Conservation (phyloP, 2,113 vertebrate species). For the Calyptomena viridis region DNA sequence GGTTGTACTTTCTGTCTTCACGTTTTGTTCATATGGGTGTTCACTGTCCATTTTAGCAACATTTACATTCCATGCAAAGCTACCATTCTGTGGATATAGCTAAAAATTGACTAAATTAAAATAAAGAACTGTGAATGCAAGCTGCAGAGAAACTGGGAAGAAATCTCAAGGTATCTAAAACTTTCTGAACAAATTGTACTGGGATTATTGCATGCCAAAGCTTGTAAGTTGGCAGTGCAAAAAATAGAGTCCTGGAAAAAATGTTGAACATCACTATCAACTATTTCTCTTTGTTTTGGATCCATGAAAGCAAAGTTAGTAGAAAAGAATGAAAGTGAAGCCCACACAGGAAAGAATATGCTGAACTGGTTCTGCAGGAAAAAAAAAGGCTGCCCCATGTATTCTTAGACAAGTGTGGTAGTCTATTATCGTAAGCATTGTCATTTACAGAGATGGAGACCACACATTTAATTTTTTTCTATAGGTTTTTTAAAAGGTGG, state of each 20-base stretch:
- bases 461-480: conserved; percentile 45
- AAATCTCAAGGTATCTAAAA: neutral
- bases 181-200: neutral
- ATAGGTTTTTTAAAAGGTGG: conserved; percentile 40
- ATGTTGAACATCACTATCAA: neutral
- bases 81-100: neutral
- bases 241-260: neutral
- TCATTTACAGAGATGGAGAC: conserved; percentile 20
- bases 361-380: neutral
- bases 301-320: neutral
- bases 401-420: neutral
- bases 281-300: neutral
- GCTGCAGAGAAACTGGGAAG: neutral
- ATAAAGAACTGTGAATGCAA: neutral
- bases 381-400: neutral
- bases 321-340: neutral
- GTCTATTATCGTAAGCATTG: neutral
- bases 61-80: neutral
- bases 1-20: neutral
- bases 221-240: neutral
- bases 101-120: neutral
- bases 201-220: neutral
- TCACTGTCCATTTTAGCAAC: neutral
- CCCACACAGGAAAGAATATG: neutral
- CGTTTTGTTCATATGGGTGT: neutral